A percentile compares a stretch with the other conserved stretches of the same genome.
These are phyloP conservation scores for Picus viridis DNA, from an alignment of 2,797 vertebrate species.

Conservation along the genomic window DNA sequence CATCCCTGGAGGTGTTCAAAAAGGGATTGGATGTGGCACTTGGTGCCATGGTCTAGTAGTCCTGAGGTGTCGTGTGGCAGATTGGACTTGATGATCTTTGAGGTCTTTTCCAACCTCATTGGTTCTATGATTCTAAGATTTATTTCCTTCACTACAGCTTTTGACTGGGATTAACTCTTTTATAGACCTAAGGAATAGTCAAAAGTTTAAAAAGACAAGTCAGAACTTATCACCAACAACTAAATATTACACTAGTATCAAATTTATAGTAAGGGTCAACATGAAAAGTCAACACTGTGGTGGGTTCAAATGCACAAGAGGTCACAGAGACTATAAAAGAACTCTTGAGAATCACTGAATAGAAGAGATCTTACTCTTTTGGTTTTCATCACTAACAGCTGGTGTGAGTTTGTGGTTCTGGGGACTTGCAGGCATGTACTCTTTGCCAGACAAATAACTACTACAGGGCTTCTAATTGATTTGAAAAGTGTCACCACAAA, in stretches of 20 bases:
- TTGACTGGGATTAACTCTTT: neutral
- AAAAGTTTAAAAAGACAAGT: neutral
- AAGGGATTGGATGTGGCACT: no score
- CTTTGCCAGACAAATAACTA: neutral
- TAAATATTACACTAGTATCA: neutral
- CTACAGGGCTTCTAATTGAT: neutral
- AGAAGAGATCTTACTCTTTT: neutral
- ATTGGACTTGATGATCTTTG: no score
- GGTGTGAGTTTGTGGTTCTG: accelerated
- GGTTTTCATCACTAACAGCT: neutral
- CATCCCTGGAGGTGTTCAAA: no score
- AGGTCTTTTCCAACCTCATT: no score
- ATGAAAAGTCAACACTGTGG: neutral
- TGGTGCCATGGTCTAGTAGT: no score
- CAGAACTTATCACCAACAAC: neutral
- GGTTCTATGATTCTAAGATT: neutral
- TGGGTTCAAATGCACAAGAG: neutral
- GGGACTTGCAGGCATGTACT: neutral
- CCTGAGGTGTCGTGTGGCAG: no score
- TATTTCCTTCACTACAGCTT: neutral
- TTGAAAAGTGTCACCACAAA: neutral
- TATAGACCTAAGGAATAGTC: neutral
- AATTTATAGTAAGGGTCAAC: neutral
- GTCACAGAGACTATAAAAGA: neutral
- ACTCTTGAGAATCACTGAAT: neutral